Base-by-base conservation (phyloP, 2,888 invertebrate species). In the Periphyllus acericola region DNA sequence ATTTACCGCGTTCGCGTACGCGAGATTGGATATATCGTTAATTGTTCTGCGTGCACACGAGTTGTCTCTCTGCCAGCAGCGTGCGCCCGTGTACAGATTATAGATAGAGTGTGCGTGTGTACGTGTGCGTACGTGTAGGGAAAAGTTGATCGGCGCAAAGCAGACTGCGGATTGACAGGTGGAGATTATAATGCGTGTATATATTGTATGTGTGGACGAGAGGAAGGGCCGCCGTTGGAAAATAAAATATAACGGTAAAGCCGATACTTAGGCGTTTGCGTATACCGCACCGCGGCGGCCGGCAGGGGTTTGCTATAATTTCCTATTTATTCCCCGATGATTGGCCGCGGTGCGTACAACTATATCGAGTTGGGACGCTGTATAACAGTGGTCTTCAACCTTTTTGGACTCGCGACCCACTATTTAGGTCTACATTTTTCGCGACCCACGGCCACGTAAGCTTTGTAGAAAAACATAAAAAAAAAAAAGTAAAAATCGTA, bases 81-180 rank as follows among this genome's bases (percentile, higher is more conserved):
- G 46, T 66, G 66, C 25, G 21, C 25, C 32, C 8, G 9, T 29
- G 14, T 68, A 68, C 14, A n/a, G 21, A 55, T 55, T 21, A 5
- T 17, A 19, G 55, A 19, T n/a, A 66, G 21, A 46, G 11, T 9
- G 46, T 9, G 46, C 1, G 46, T 46, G 46, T 36, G 6, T 6
- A 6, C 6, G 36, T 6, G 9, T 9, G 11, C 9, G 46, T 9
- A 9, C 9, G 11, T 46, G 46, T 46, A 9, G 5, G 46, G 46
- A 83, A 76, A 76, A 83, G 75, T 60, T 14, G 60, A 75, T 75
- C 8, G 40, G 40, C 66, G 29, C 83, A 75, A 83, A 83, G 83
- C 75, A 66, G 75, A 83, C 83, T 40, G 60, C 29, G 29, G 75
- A 83, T 66, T 83, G 83, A 83, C 83, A 66, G 83, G 17, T 32